Evolutionary conservation across 2,888 invertebrate species (phyloP).

Genomic region (Masnerella sp.): DNA sequence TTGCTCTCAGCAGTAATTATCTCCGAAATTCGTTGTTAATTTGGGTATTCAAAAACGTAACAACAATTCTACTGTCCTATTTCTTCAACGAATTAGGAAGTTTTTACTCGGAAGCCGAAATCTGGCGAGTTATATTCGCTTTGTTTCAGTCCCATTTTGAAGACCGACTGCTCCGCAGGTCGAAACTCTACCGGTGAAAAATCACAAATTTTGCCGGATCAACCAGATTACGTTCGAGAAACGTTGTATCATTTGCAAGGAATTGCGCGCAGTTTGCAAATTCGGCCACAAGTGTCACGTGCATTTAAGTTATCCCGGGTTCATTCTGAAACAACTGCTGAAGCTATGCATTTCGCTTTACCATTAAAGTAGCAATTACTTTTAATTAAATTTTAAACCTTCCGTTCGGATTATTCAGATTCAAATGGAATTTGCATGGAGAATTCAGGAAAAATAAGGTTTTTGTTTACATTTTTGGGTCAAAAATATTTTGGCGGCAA

Average conservation of each 20-base stretch:
- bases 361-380: conserved; percentile 45
- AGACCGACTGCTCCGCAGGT: too few species aligned
- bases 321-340: conserved; percentile 28
- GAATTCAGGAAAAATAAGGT: too few species aligned
- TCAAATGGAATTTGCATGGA: neutral
- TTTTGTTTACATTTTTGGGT: neutral
- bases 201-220: conserved; percentile 9
- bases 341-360: conserved; percentile 23
- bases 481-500: too few species aligned
- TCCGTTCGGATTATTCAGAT: conserved; percentile 11
- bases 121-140: too few species aligned
- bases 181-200: conserved; percentile 4
- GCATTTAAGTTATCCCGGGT: conserved; percentile 37
- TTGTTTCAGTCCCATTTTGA: too few species aligned
- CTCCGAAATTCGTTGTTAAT: too few species aligned
- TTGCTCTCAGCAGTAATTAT: too few species aligned
- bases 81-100: too few species aligned
- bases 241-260: conserved; percentile 24
- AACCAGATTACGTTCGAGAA: conserved; percentile 17
- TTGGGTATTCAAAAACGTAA: too few species aligned
- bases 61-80: too few species aligned
- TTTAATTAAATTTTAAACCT: conserved; percentile 45
- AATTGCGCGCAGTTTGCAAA: conserved; percentile 37
- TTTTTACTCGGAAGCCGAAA: too few species aligned
- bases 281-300: conserved; percentile 42